Conservation (phyloP, 2,888 invertebrate species). For the Cryptophagus acutangulus region DNA sequence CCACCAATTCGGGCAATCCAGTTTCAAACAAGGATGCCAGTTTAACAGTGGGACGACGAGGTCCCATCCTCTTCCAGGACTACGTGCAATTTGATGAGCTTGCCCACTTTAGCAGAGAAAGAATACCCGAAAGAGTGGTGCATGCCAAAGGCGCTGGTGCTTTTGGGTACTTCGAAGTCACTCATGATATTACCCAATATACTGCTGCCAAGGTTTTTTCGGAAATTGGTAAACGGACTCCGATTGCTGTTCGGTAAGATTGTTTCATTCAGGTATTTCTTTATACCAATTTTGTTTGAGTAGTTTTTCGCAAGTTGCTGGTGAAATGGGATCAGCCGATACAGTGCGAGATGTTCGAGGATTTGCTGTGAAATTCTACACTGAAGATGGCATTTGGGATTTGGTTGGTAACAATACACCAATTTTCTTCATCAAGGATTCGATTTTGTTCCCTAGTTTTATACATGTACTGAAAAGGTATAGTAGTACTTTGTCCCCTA, state of each 20-base stretch:
- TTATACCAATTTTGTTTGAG: not conserved
- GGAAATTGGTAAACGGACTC: conserved; percentile 71
- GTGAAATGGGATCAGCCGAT: conserved; percentile 87
- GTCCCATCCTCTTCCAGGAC: conserved; percentile 85
- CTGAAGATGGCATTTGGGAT: conserved; percentile 91
- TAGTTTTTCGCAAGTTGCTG: conserved; percentile 76
- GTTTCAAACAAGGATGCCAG: conserved; percentile 71
- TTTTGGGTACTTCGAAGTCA: conserved; percentile 80
- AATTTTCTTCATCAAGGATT: conserved; percentile 87
- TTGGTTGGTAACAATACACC: conserved; percentile 91
- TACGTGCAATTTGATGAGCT: conserved; percentile 71
- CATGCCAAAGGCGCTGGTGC: conserved; percentile 95
- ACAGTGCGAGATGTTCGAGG: conserved; percentile 87
- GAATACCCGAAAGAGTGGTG: conserved; percentile 93
- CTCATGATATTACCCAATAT: conserved; percentile 78
- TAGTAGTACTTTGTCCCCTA: not conserved
- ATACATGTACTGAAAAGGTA: conserved; percentile 92
- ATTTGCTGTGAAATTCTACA: conserved; percentile 91
- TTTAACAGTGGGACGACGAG: conserved; percentile 79
- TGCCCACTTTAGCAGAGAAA: conserved; percentile 81
- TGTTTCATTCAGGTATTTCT: conserved; percentile 1
- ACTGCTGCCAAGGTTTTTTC: conserved; percentile 75
- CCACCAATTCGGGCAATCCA: conserved; percentile 79
- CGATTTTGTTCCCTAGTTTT: conserved; percentile 86
- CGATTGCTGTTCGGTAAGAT: conserved; percentile 62